phyloP scores from a whole-genome alignment of 2,888 invertebrate species.

The Cheilosia vernalis region DNA sequence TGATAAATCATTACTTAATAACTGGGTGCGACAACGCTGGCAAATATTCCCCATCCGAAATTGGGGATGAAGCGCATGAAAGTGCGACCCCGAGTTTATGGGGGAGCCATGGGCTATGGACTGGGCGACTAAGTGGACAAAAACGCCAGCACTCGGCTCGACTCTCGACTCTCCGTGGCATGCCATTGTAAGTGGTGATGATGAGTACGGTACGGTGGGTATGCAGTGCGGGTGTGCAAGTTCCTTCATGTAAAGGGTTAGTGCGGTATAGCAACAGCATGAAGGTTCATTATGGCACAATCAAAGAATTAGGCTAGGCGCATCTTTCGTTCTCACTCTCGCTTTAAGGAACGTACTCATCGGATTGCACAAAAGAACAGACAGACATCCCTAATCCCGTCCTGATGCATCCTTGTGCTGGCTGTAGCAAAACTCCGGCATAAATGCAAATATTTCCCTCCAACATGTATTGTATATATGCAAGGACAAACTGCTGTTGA shows the following conservation, averaged over 20 bases:
- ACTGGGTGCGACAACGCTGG: slow-evolving; percentile 75
- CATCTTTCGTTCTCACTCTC: neutral
- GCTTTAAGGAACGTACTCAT: slow-evolving; percentile 43
- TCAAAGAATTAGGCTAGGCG: slow-evolving; percentile 62
- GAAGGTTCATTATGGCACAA: slow-evolving; percentile 69
- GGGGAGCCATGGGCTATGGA: neutral
- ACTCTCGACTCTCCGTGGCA: slow-evolving; percentile 21
- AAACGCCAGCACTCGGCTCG: slow-evolving; percentile 42
- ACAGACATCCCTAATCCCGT: slow-evolving; percentile 50
- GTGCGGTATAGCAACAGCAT: slow-evolving; percentile 52
- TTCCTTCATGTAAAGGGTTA: slow-evolving; percentile 41
- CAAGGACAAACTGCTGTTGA: slow-evolving; percentile 44
- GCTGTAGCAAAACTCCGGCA: slow-evolving; percentile 37
- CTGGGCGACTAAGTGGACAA: slow-evolving; percentile 35
- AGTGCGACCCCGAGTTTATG: slow-evolving; percentile 18
- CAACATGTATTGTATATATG: slow-evolving; percentile 23
- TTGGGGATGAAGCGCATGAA: slow-evolving; percentile 53
- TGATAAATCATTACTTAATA: slow-evolving; percentile 75
- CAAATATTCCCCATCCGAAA: slow-evolving; percentile 74
- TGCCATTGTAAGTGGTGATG: slow-evolving; percentile 31
- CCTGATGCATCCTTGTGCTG: slow-evolving; percentile 52
- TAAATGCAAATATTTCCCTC: slow-evolving; percentile 65
- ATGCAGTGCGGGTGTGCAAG: slow-evolving; percentile 10
- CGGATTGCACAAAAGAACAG: neutral
- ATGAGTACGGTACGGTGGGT: slow-evolving; percentile 2